Percentiles rank a stretch among this genome's conserved stretches.
phyloP scores from a whole-genome alignment of 1,140 invertebrate genomes.

The Lucilia cuprina region DNA sequence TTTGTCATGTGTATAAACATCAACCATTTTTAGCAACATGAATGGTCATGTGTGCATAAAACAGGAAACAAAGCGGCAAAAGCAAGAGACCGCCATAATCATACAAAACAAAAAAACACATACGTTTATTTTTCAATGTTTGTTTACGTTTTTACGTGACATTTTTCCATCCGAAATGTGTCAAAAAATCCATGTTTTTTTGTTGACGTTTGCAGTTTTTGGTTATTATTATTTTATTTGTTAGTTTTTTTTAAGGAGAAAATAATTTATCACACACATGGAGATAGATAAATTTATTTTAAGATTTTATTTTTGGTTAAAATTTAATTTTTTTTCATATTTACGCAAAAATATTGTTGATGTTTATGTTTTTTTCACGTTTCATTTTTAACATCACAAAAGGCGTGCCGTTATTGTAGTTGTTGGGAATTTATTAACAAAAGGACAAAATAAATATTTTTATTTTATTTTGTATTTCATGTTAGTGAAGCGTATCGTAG shows the following conservation, averaged over 20 bases:
- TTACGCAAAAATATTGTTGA: not conserved
- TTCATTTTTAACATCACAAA: not conserved
- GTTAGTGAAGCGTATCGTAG: constrained; percentile 49
- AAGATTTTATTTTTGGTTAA: not conserved
- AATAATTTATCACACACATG: not conserved
- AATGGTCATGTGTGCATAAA: not conserved
- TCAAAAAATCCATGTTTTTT: constrained; percentile 27
- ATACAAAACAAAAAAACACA: not conserved
- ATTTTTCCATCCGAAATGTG: constrained; percentile 23
- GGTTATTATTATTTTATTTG: constrained; percentile 36
- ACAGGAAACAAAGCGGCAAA: not conserved
- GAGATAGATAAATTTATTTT: not conserved
- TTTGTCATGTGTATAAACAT: constrained; percentile 32
- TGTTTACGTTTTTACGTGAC: constrained; percentile 30
- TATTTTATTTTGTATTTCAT: not conserved
- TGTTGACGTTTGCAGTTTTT: constrained; percentile 60
- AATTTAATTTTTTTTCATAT: not conserved
- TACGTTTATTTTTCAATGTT: not conserved
- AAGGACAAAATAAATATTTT: not conserved
- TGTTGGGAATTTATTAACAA: not conserved
- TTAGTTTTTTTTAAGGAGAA: not conserved
- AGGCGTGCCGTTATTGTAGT: not conserved
- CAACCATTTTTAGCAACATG: constrained; percentile 8
- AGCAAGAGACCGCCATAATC: not conserved
- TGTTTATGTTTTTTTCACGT: not conserved